Conservation (phyloP, 1,140 invertebrate genomes). For the Euglossa dilemma region DNA sequence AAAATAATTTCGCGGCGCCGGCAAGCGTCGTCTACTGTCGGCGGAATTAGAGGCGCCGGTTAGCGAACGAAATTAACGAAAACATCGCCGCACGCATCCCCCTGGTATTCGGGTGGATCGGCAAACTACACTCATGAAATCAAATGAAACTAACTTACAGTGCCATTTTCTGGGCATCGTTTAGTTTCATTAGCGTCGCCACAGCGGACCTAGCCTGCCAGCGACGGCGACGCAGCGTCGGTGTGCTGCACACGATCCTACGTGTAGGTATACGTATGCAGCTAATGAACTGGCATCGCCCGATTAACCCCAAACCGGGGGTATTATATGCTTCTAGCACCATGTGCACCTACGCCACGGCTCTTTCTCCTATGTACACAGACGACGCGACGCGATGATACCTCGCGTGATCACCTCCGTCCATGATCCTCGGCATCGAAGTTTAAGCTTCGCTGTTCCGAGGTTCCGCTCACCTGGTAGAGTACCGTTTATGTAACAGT, state of each 20-base stretch:
- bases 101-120: constrained; percentile 21
- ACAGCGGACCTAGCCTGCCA: constrained; percentile 63
- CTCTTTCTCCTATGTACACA: constrained; percentile 46
- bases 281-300: constrained; percentile 79
- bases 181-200: constrained; percentile 70
- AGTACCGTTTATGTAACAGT: too few relatives aligned
- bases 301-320: constrained; percentile 76
- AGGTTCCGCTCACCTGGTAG: too few relatives aligned
- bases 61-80: not conserved
- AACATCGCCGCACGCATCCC: constrained; percentile 18
- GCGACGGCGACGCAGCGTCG: constrained; percentile 51
- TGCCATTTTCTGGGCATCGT: constrained; percentile 67
- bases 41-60: not conserved
- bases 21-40: not conserved
- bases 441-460: not conserved
- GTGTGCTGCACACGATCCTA: constrained; percentile 20
- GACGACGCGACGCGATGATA: constrained; percentile 10
- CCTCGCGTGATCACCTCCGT: constrained; percentile 10
- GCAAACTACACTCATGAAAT: constrained; percentile 69
- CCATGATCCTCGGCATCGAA: not conserved
- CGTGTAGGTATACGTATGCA: constrained; percentile 68
- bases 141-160: constrained; percentile 73
- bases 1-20: not conserved
- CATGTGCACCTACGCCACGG: constrained; percentile 53
- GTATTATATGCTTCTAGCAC: constrained; percentile 72